These are phyloP conservation scores for Pseudobourletiella spinata DNA, from an alignment of 1,140 invertebrate genomes.

Conservation along the genomic window DNA sequence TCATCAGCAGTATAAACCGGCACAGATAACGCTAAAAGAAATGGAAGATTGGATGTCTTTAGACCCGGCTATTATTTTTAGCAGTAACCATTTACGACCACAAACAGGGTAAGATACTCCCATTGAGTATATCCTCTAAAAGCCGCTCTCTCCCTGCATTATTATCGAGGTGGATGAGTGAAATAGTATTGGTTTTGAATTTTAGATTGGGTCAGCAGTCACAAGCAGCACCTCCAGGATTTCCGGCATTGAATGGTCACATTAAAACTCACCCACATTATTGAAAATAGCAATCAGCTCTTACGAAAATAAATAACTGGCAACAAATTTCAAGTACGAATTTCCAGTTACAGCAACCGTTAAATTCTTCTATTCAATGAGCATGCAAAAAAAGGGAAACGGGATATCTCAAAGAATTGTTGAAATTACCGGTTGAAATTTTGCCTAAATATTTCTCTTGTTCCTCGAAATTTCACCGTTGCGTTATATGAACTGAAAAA, in stretches of 20 bases:
- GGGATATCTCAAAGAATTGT: no score
- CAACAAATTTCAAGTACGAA: neutral
- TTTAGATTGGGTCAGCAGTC: constrained; percentile 3
- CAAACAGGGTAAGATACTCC: neutral
- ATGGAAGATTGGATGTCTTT: constrained; percentile 64
- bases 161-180: no score
- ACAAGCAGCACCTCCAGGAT: constrained; percentile 4
- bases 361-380: no score
- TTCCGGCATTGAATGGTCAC: constrained; percentile 7
- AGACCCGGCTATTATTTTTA: constrained; percentile 76
- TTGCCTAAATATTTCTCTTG: no score
- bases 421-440: no score
- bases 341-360: neutral
- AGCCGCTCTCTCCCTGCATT: no score
- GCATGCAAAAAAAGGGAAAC: no score
- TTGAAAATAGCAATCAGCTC: no score
- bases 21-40: constrained; percentile 21
- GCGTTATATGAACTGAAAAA: no score
- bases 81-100: constrained; percentile 36
- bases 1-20: constrained; percentile 2
- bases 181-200: neutral
- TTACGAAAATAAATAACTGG: no score
- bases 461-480: no score
- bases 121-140: no score
- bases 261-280: constrained; percentile 10